Evolutionary conservation across 2,797 vertebrate genomes (phyloP).

Genomic region (Etheostoma perlongum): DNA sequence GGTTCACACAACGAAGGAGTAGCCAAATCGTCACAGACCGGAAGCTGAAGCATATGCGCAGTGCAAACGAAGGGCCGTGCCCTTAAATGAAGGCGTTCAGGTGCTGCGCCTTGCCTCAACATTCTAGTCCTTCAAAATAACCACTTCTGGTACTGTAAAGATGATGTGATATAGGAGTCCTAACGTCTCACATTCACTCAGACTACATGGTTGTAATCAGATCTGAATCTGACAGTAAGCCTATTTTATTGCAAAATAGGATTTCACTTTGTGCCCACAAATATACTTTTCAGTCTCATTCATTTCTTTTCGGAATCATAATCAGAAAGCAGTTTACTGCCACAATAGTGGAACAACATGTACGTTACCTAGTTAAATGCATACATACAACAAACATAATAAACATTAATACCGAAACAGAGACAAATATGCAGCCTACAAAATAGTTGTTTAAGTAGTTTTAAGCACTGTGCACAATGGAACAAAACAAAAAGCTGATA

Average conservation of each 20-base stretch:
- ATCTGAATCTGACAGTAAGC: background rate
- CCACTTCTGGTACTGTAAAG: background rate
- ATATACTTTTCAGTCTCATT: background rate
- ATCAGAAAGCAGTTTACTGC: no score
- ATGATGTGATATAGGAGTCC: background rate
- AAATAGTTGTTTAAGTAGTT: no score
- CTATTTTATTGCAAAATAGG: background rate
- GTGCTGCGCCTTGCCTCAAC: background rate
- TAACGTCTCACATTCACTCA: background rate
- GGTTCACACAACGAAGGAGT: background rate
- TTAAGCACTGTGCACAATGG: background rate
- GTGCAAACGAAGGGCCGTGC: fast-evolving
- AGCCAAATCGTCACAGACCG: background rate
- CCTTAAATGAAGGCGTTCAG: background rate
- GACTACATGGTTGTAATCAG: background rate
- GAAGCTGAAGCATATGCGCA: conserved; percentile 47
- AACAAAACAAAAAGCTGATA: background rate
- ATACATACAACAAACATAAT: no score
- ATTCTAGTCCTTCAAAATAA: background rate
- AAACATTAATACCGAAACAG: no score
- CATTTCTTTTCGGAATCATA: background rate
- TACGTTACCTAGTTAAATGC: no score
- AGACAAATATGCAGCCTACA: no score
- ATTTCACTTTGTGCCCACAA: background rate
- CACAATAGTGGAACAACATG: no score